Evolutionary conservation across 1,140 invertebrate genomes (phyloP).

Genomic region (Anoplophora glabripennis): DNA sequence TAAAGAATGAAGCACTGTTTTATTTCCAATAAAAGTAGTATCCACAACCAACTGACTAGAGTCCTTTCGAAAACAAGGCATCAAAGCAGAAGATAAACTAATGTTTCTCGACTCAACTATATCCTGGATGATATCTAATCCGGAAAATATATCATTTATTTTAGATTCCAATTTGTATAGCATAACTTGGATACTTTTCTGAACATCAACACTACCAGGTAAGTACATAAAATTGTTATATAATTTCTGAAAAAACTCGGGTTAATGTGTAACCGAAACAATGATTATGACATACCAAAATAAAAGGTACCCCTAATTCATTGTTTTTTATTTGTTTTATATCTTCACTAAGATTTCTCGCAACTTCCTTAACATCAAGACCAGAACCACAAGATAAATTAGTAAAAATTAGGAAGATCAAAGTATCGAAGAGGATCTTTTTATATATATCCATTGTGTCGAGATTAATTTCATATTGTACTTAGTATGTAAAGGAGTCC

Average conservation of each 20-base stretch:
- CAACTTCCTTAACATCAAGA: conserved; percentile 20
- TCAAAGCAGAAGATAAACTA: conserved; percentile 21
- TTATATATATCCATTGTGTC: no score
- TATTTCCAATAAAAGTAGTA: conserved; percentile 21
- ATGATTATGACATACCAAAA: conserved; percentile 50
- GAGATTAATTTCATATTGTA: no score
- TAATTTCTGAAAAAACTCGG: conserved; percentile 47
- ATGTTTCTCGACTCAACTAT: conserved; percentile 39
- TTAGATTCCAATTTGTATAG: conserved; percentile 48
- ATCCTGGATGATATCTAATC: conserved; percentile 43
- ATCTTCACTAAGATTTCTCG: conserved; percentile 19
- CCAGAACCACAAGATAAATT: conserved; percentile 14
- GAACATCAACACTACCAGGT: conserved; percentile 32
- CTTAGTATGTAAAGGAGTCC: no score
- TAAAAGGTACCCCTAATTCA: conserved; percentile 57
- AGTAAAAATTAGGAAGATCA: conserved; percentile 14
- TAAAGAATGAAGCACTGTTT: conserved; percentile 22
- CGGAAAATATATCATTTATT: conserved; percentile 47
- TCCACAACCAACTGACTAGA: conserved; percentile 17
- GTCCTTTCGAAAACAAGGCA: conserved; percentile 33
- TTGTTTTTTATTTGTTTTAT: conserved; percentile 44
- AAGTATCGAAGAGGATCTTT: no score
- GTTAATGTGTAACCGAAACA: not conserved
- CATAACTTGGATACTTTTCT: conserved; percentile 47
- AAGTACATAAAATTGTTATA: conserved; percentile 50